A percentile compares a stretch with the other conserved stretches of the same genome.
Conservation (phyloP, 2,113 vertebrate species). For the Salvelinus fontinalis region DNA sequence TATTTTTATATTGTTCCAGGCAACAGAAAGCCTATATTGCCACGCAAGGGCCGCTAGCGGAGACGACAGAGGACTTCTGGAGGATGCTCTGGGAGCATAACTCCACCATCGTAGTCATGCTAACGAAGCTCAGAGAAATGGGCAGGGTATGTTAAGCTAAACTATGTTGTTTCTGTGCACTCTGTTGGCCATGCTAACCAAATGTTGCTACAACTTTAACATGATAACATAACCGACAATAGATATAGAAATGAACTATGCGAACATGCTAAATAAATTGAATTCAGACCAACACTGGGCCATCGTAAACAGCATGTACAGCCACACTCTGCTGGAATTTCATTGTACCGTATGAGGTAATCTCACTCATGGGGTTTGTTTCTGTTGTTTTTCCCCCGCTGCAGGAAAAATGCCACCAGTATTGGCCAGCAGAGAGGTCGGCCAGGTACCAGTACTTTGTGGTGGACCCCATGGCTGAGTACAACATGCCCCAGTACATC, state of each 20-base stretch:
- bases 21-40: conserved; percentile 98
- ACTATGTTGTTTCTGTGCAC: background rate
- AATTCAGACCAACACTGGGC: background rate
- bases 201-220: background rate
- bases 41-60: conserved; percentile 96
- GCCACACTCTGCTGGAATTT: too few species aligned
- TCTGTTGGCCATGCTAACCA: background rate
- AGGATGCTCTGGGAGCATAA: conserved; percentile 99
- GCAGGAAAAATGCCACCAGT: conserved; percentile 99
- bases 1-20: conserved; percentile 61
- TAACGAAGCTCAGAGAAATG: conserved; percentile 99
- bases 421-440: conserved; percentile 98
- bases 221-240: too few species aligned
- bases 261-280: too few species aligned
- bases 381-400: conserved; percentile 19
- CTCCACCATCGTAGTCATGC: conserved; percentile 98
- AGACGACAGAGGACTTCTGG: conserved; percentile 99
- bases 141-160: conserved; percentile 81
- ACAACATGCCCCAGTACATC: conserved; percentile 99
- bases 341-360: conserved; percentile 27
- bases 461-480: conserved; percentile 98
- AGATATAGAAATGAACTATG: background rate
- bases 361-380: conserved; percentile 35
- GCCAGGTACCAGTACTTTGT: conserved; percentile 99
- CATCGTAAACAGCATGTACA: conserved; percentile 72